These are phyloP conservation scores for Perca schrenkii DNA, from an alignment of 2,113 vertebrate species.

Conservation along the genomic window DNA sequence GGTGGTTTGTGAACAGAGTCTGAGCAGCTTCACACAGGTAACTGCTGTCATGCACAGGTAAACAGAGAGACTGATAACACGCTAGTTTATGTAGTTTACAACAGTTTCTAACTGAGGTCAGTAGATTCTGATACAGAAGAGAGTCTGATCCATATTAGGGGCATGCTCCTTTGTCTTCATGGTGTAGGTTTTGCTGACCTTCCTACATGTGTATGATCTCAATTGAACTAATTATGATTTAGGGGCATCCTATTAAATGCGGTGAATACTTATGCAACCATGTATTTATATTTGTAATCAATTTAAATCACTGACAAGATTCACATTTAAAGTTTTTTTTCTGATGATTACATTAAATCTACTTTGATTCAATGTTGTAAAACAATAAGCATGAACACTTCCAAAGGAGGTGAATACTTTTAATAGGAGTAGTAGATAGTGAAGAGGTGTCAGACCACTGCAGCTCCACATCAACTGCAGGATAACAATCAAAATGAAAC, in stretches of 20 bases:
- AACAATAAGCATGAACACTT: neutral
- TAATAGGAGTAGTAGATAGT: neutral
- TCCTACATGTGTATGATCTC: too few relatives aligned
- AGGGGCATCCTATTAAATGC: too few relatives aligned
- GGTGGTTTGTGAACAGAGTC: conserved; percentile 48
- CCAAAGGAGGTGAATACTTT: neutral
- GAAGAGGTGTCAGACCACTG: neutral
- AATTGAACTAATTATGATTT: too few relatives aligned
- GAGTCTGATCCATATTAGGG: too few relatives aligned
- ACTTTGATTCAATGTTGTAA: neutral
- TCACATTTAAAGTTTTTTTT: too few relatives aligned
- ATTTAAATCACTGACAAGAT: too few relatives aligned
- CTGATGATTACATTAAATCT: neutral
- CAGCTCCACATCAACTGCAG: neutral
- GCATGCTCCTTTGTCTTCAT: too few relatives aligned
- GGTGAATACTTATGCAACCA: too few relatives aligned
- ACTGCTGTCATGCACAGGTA: neutral
- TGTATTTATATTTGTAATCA: too few relatives aligned
- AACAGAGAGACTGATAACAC: neutral
- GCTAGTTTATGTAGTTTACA: neutral
- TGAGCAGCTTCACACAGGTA: conserved; percentile 57
- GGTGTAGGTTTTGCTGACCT: too few relatives aligned
- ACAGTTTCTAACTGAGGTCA: neutral
- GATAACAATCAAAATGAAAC: neutral
- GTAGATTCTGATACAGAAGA: too few relatives aligned